Evolutionary conservation across 2,888 invertebrate genomes (phyloP).

Genomic region (Anthrax anthrax): DNA sequence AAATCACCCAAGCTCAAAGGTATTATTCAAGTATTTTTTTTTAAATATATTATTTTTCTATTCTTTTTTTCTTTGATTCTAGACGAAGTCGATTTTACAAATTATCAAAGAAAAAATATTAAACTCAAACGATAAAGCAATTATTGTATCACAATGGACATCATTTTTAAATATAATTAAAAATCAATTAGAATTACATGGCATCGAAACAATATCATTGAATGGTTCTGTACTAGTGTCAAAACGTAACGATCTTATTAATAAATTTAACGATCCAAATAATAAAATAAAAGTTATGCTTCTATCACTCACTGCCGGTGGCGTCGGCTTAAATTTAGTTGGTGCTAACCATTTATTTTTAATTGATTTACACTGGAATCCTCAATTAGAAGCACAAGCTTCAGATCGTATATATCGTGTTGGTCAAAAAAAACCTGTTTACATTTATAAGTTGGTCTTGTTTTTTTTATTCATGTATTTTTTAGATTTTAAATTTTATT

Average conservation of each 20-base stretch:
- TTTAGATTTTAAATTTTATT: not conserved
- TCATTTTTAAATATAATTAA: constrained; percentile 61
- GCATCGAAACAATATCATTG: constrained; percentile 48
- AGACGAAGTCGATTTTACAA: constrained; percentile 38
- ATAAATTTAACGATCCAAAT: constrained; percentile 50
- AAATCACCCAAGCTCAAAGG: constrained; percentile 45
- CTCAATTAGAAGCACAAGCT: constrained; percentile 87
- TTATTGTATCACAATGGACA: constrained; percentile 91
- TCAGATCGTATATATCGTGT: constrained; percentile 87
- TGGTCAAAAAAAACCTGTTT: constrained; percentile 69
- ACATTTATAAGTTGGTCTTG: constrained; percentile 58
- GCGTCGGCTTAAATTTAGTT: constrained; percentile 83
- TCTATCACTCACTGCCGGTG: constrained; percentile 83
- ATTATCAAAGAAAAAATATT: constrained; percentile 42
- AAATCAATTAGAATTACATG: constrained; percentile 40
- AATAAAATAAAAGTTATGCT: constrained; percentile 52
- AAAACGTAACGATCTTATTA: constrained; percentile 53
- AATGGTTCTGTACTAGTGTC: constrained; percentile 62
- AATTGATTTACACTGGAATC: constrained; percentile 94
- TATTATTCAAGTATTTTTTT: not conserved
- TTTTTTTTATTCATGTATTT: not conserved
- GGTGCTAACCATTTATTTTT: constrained; percentile 86
- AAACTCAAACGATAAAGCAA: constrained; percentile 48
- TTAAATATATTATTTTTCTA: not conserved
- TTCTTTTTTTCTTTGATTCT: not conserved